Base-by-base conservation (phyloP, 2,113 vertebrate species). In the Anthoscopus minutus region DNA sequence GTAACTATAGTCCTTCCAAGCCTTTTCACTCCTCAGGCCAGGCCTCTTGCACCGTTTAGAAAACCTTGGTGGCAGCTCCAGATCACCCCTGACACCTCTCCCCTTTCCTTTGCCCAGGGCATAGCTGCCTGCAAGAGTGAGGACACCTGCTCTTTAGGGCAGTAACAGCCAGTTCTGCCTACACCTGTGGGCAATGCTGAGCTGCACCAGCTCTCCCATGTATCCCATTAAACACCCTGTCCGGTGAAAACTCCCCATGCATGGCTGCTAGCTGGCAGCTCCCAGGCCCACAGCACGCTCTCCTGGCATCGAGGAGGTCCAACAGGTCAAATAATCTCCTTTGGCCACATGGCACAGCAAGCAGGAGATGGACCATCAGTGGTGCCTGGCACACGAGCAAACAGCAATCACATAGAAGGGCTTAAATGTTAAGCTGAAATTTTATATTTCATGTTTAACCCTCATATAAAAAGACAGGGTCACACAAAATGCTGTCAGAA, bases 51-150 rank as follows among this genome's bases (percentile, higher is more conserved):
- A n/a, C 7, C 30, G 5, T 70, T 92, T 40, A 11, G 31, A 61
- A 73, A 84, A 40, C 10, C 28, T 51, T 0, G 0, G 9, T 3
- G 4, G 54, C 42, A 35, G 4, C 8, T 38, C 30, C 35, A 74
- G 33, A 40, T 81, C 33, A 27, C 5, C 16, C 25, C 9, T 50
- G 14, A 38, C 7, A 69, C 27, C 8, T 71, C 23, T 40, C 22
- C 25, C 57, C 27, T 25, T 22, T 24, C 60, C 30, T 37, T 60
- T 64, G 53, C 37, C 58, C 35, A 38, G 35, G 35, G 13, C 28
- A 61, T 65, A 92, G 42, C 28, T 35, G 3, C 51, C 33, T 10
- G 18, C 9, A 66, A 15, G 12, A 10, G 16, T 37, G 48, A 54
- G 70, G 21, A 44, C 35, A 15, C 5, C 25, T 54, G 23, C 19